Evolutionary conservation across 2,113 vertebrate genomes (phyloP).

Genomic region (Myotis brandtii): DNA sequence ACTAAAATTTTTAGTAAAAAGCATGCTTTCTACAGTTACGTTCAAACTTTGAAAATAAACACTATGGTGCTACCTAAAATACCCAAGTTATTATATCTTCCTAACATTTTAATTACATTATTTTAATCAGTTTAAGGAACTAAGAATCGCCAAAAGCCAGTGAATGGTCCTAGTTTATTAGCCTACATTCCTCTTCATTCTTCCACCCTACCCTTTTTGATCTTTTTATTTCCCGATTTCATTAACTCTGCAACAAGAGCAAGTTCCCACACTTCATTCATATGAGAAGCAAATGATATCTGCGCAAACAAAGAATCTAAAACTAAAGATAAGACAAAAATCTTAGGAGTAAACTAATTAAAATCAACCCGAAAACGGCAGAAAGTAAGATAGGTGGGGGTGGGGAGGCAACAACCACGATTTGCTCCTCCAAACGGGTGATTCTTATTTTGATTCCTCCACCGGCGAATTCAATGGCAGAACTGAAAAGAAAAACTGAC

Average conservation of each 20-base stretch:
- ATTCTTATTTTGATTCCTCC: constrained; percentile 11
- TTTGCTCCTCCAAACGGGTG: neutral
- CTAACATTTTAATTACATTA: constrained; percentile 66
- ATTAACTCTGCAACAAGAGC: constrained; percentile 27
- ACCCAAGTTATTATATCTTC: constrained; percentile 14
- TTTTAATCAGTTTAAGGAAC: constrained; percentile 68
- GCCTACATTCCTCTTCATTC: constrained; percentile 41
- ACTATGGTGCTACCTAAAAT: neutral
- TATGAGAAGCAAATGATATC: neutral
- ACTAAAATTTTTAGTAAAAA: constrained; percentile 17
- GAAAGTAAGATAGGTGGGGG: constrained; percentile 33
- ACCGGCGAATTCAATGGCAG: neutral
- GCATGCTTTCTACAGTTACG: neutral
- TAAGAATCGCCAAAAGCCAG: constrained; percentile 47
- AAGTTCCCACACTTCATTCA: constrained; percentile 46
- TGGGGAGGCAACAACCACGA: neutral
- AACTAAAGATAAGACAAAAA: neutral
- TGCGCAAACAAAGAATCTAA: neutral
- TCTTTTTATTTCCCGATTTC: constrained; percentile 63
- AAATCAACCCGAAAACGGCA: constrained; percentile 52
- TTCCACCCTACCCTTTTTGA: constrained; percentile 35
- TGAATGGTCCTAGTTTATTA: constrained; percentile 12
- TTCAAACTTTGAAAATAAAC: constrained; percentile 71
- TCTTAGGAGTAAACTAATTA: neutral
- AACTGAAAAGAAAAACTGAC: constrained; percentile 1